A percentile compares a stretch with the other conserved stretches of the same genome.
These are phyloP conservation scores for Euproctis similis DNA, from an alignment of 2,888 invertebrate genomes.

Conservation along the genomic window DNA sequence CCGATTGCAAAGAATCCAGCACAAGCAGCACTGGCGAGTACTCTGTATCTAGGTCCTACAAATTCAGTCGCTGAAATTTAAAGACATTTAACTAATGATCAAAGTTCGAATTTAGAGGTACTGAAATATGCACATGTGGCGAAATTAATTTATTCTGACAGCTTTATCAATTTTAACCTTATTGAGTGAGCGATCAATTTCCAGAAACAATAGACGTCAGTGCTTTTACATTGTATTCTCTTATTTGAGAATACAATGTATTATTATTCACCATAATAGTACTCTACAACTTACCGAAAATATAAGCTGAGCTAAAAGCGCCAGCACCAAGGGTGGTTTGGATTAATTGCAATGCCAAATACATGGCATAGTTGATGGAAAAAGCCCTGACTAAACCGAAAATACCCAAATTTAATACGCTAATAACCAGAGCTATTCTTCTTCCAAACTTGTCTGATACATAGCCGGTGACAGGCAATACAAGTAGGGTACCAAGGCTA, in stretches of 20 bases:
- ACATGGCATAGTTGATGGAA: conserved; percentile 71
- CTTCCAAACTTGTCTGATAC: conserved; percentile 79
- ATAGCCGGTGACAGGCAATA: conserved; percentile 79
- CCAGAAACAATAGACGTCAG: too few species aligned
- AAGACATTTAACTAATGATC: too few species aligned
- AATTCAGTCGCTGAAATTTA: conserved; percentile 78
- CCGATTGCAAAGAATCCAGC: conserved; percentile 83
- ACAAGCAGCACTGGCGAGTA: conserved; percentile 81
- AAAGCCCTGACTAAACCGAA: conserved; percentile 70
- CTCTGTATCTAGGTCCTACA: conserved; percentile 82
- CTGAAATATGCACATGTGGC: too few species aligned
- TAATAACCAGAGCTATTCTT: conserved; percentile 58
- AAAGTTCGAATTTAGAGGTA: too few species aligned
- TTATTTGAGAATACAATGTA: too few species aligned
- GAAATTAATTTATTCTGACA: too few species aligned
- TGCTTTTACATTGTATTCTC: too few species aligned
- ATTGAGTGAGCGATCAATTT: not conserved
- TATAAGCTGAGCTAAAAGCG: conserved; percentile 66
- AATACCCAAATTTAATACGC: conserved; percentile 53
- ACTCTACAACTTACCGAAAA: conserved; percentile 39
- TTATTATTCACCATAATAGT: too few species aligned
- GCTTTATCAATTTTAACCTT: too few species aligned
- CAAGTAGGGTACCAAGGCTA: conserved; percentile 80
- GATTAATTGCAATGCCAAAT: conserved; percentile 64
- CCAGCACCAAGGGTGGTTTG: conserved; percentile 69